A percentile compares a stretch with the other conserved stretches of the same genome.
These are phyloP conservation scores for Cheirogaleus medius DNA, from an alignment of 2,113 vertebrate species.

Conservation along the genomic window DNA sequence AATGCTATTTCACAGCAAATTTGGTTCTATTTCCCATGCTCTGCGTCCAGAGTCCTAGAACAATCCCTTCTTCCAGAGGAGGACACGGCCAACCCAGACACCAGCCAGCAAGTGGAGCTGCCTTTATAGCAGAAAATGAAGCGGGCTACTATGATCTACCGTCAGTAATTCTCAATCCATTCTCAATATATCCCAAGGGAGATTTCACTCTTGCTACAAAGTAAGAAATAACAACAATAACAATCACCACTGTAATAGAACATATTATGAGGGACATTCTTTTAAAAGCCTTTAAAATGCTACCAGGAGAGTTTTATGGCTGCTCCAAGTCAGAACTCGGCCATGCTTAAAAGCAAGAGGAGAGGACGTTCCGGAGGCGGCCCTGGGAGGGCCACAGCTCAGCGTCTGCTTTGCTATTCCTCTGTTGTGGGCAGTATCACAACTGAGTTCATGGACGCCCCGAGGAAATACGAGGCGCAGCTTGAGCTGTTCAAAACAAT, in stretches of 20 bases:
- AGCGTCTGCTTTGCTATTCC: background rate
- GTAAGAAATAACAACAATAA: constrained; percentile 34
- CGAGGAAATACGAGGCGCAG: constrained; percentile 54
- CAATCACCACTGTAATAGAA: background rate
- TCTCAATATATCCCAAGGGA: background rate
- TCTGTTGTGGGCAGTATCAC: constrained; percentile 61
- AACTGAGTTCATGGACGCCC: constrained; percentile 44
- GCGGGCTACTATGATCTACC: background rate
- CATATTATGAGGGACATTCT: background rate
- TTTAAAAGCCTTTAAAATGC: background rate
- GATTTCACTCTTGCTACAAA: background rate
- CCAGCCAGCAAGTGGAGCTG: background rate
- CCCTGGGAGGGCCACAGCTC: background rate
- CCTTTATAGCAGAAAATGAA: background rate
- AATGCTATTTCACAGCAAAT: background rate
- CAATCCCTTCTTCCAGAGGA: background rate
- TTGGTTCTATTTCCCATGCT: background rate
- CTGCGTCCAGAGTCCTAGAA: background rate
- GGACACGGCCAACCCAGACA: background rate
- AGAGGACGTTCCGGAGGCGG: background rate
- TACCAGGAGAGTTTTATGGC: constrained; percentile 3
- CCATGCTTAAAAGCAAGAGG: background rate
- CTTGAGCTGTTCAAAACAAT: constrained; percentile 68
- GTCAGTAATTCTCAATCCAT: background rate
- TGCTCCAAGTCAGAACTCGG: background rate